Base-by-base conservation (phyloP, 2,113 vertebrate genomes). In the Ibidorhyncha struthersii region DNA sequence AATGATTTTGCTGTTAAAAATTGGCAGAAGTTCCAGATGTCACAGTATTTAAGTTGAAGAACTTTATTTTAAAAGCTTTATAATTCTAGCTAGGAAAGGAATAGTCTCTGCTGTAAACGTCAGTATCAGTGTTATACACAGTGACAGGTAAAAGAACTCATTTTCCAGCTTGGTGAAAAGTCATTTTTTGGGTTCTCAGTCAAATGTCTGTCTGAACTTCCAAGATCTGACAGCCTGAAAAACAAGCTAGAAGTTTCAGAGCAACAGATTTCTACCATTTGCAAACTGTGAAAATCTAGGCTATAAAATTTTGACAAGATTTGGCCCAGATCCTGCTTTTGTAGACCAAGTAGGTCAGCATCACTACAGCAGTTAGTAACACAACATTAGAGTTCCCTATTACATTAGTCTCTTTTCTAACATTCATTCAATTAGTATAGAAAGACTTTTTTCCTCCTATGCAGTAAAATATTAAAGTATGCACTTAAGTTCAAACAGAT, bases 261-360 rank as follows among this genome's bases (percentile, higher is more conserved):
- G 89, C 73, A 96, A 87, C 81, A 87, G 38, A 87, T 82, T 93
- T 85, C 66, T 74, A 86, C 67, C 87, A 72, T 87, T 93, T 87
- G 43, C 77, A 95, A 93, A 89, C 86, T 85, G 79, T 90, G 86
- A 94, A 91, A 79, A 79, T 89, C 67, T 53, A 40, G 4, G 6
- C 58, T 90, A 21, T 69, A 80, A 83, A 93, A 76, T 50, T 59
- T 5, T 43, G 65, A 59, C 13, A 82, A 88, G 80, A 80, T 66
- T 66, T 92, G 92, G 63, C 67, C 53, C 9, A 29, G 41, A 69
- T 71, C 72, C 72, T 86, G 47, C 55, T 82, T 89, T 85, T 4
- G 1, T 21, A 67, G 70, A 52, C 53, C 55, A 69, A 82, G 61
- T 47, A 87, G 71, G 12, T 61, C 52, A 86, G 58, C 74, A 70